Evolutionary conservation across 2,797 vertebrate genomes (phyloP).

Genomic region (Taenioides sp.): DNA sequence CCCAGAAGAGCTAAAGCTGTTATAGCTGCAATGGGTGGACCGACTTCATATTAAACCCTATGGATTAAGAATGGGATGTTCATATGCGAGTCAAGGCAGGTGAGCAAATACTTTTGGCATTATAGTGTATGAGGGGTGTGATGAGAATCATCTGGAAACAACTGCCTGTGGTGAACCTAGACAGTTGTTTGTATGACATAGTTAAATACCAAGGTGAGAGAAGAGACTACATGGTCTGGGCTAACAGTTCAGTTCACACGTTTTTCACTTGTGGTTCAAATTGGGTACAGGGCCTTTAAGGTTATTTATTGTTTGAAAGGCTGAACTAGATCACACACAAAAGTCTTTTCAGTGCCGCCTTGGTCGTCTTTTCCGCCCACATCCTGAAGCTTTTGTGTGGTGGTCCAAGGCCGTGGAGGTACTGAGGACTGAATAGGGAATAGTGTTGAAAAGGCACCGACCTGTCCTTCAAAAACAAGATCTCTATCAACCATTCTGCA

Average conservation of each 20-base stretch:
- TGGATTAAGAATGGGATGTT: too few relatives aligned
- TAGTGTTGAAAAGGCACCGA: conserved; percentile 15
- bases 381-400: conserved; percentile 41
- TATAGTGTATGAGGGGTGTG: too few relatives aligned
- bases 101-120: too few relatives aligned
- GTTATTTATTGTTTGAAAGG: conserved; percentile 22
- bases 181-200: background rate
- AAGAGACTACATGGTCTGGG: background rate
- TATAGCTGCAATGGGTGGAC: too few relatives aligned
- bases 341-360: conserved; percentile 21
- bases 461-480: conserved; percentile 30
- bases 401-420: conserved; percentile 49
- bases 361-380: conserved; percentile 18
- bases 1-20: too few relatives aligned
- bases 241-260: background rate
- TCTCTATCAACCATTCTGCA: conserved; percentile 23
- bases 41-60: too few relatives aligned
- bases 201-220: background rate
- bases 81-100: too few relatives aligned
- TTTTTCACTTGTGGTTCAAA: background rate
- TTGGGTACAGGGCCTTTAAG: background rate
- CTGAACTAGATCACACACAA: conserved; percentile 13
- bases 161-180: too few relatives aligned
- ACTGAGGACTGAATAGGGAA: conserved; percentile 23
- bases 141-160: too few relatives aligned